A percentile compares a stretch with the other conserved stretches of the same genome.
These are phyloP conservation scores for Pelochelys cantorii DNA, from an alignment of 2,797 vertebrate species.

Conservation along the genomic window DNA sequence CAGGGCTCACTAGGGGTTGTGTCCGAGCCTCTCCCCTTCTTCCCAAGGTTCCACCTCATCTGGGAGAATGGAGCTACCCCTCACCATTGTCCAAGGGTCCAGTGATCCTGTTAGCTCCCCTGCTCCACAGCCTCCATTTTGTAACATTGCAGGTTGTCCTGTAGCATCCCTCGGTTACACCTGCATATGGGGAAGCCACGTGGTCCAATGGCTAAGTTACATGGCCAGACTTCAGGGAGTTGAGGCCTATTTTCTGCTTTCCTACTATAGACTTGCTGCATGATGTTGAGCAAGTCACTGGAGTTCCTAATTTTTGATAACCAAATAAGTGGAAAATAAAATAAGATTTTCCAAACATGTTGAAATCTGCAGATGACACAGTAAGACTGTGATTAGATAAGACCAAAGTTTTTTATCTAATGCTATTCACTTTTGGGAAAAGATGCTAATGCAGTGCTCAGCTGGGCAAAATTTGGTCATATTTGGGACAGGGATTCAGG, in stretches of 20 bases:
- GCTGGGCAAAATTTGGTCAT: not conserved
- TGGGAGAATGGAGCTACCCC: too few species aligned
- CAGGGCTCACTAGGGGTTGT: too few species aligned
- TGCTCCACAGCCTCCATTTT: not conserved
- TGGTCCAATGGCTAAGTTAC: not conserved
- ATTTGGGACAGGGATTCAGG: not conserved
- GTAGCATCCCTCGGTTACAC: too few species aligned
- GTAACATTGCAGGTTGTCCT: not conserved
- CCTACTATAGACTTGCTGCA: not conserved
- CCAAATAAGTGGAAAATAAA: not conserved
- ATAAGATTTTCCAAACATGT: not conserved
- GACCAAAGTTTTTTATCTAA: not conserved
- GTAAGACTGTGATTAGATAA: not conserved
- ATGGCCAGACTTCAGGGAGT: not conserved
- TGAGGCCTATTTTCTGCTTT: not conserved
- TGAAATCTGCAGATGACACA: not conserved
- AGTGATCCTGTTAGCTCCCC: too few species aligned
- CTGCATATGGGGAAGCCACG: rapidly evolving
- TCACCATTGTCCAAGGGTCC: too few species aligned
- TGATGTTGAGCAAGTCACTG: not conserved
- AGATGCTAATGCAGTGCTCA: not conserved
- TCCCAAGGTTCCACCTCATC: too few species aligned
- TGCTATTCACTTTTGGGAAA: not conserved
- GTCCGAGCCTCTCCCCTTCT: too few species aligned
- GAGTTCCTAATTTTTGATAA: not conserved